Evolutionary conservation across 2,888 invertebrate genomes (phyloP).

Genomic region (Sinhomidia bicolor): DNA sequence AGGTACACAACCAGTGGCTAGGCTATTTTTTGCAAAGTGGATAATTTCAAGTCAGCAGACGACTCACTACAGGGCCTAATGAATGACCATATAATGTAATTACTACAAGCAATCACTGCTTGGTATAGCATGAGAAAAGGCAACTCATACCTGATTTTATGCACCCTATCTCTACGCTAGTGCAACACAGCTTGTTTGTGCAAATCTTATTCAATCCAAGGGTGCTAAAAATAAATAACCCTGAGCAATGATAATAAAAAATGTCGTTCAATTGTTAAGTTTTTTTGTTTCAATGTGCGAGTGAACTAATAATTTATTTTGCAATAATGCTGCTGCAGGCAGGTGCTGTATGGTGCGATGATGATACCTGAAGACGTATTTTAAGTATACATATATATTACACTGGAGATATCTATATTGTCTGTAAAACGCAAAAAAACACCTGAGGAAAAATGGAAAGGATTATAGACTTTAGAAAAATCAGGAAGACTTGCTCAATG

Average conservation of each 20-base stretch:
- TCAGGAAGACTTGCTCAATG: neutral
- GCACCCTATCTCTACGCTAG: no score
- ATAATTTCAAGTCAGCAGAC: neutral
- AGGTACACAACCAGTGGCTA: no score
- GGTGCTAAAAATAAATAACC: neutral
- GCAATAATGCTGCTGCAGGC: no score
- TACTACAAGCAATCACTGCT: neutral
- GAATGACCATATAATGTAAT: neutral
- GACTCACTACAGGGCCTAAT: neutral
- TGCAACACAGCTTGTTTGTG: neutral
- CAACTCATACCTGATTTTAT: neutral
- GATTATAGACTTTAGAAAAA: slow-evolving; percentile 24
- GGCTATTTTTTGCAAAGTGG: neutral
- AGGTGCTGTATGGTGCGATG: no score
- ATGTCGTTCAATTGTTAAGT: neutral
- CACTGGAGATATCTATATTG: neutral
- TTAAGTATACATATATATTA: no score
- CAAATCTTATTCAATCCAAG: neutral
- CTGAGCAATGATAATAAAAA: neutral
- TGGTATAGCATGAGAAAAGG: no score
- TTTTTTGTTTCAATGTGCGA: neutral
- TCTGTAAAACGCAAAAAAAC: slow-evolving; percentile 36
- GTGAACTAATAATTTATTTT: neutral
- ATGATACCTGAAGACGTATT: no score
- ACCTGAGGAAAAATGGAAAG: slow-evolving; percentile 56